Conservation (phyloP, 2,797 vertebrate species). For the Bovichtus diacanthus region DNA sequence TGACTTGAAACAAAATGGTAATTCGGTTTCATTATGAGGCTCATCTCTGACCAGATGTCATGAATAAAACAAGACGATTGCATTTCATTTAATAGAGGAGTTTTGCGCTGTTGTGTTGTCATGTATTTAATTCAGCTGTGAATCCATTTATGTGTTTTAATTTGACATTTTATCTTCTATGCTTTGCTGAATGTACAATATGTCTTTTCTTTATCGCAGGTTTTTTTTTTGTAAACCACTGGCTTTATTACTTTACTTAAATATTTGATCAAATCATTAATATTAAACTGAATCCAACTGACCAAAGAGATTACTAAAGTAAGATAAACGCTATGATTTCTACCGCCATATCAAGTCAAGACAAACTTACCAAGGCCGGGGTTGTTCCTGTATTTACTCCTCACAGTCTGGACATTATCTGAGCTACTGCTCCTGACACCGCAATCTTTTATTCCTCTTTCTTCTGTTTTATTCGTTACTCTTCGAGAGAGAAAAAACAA, state of each 20-base stretch:
- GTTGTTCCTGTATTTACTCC: constrained; percentile 42
- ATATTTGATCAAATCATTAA: background rate
- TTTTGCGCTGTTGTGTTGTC: background rate
- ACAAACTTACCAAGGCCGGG: constrained; percentile 65
- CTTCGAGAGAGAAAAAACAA: constrained; percentile 40
- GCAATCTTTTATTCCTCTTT: constrained; percentile 17
- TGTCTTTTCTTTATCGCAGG: background rate
- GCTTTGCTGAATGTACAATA: background rate
- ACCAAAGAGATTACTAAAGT: background rate
- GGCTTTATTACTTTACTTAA: background rate
- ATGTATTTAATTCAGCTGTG: background rate
- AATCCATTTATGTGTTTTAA: background rate
- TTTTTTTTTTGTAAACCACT: background rate
- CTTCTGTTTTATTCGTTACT: constrained; percentile 41
- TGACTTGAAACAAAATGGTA: background rate
- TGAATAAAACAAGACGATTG: background rate
- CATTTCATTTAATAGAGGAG: background rate
- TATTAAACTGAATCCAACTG: background rate
- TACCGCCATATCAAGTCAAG: background rate
- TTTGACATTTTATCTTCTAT: background rate
- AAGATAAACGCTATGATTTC: background rate
- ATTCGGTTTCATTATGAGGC: background rate
- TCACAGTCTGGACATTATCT: constrained; percentile 42
- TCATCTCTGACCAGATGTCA: background rate
- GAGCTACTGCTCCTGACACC: constrained; percentile 22